Base-by-base conservation (phyloP, 2,797 vertebrate species). In the Epinephelus awoara region DNA sequence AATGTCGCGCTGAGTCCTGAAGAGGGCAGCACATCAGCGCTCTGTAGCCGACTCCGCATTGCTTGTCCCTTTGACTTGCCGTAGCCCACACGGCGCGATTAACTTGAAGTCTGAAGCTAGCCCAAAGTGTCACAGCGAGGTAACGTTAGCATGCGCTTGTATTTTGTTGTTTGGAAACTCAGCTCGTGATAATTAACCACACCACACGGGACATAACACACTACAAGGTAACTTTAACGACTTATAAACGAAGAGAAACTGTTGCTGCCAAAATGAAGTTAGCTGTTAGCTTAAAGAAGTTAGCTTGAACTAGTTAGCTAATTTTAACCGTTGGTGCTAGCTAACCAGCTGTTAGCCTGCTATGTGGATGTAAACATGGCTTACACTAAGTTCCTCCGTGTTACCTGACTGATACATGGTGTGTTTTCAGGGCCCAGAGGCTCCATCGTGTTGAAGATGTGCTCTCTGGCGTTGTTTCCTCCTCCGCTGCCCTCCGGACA, bases 391-490 rank as follows among this genome's bases (percentile, higher is more conserved):
- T 15, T 18, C 0, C 5, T 47, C 6, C 17, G 40, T 27, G 50
- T 80, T 38, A 72, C 27, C 49, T 67, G 21, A 29, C 12, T 34
- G 64, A 21, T 9, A 4, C 25, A n/a, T 46, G 1, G 13, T 80
- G 59, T 83, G 46, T 83, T 59, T 72, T 29, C 34, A 88, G 79
- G 29, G 23, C 57, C 46, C 40, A 5, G 65, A 25, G 29, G 29
- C 19, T 50, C 51, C 18, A 2, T 17, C 42, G 62, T 5, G 51
- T 47, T 19, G 46, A 92, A 59, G 73, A 98, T 98, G 97, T 97
- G 96, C 64, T 96, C 97, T 11, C 68, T 98, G 72, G 94, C 84
- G 2, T 76, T 97, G 69, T 98, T 98, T 51, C 96, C 97, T 1
- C 93, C 96, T 13, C 97, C 96, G 15, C 92, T 95, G 7, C 86